Base-by-base conservation (phyloP, 2,888 invertebrate genomes). In the Drosophila infuscata region DNA sequence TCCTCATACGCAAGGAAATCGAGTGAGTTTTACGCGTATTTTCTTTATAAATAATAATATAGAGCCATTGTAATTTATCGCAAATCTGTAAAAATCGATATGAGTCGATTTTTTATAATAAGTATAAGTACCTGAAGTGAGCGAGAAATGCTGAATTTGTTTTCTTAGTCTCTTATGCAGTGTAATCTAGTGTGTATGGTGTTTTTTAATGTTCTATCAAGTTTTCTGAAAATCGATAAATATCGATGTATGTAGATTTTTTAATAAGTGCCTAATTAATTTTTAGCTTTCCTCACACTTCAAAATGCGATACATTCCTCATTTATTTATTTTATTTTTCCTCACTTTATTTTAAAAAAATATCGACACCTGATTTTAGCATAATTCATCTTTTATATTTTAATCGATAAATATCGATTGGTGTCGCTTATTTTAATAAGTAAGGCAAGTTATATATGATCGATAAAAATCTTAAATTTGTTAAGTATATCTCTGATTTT, bases 1-100 rank as follows among this genome's bases (percentile, higher is more conserved):
- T 61, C 2, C 56, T 86, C 3, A 88, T 92, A 51, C 80, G 90
- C 63, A 90, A 92, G 15, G 92, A 93, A 76, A 84, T 92, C n/a
- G 88, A 90, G 92, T 93, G 80, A 91, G 91, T 82, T 30, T 29
- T 56, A 8, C 8, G 8, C 7, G 3, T 11, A n/a, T 30, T 30
- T 8, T 33, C 8, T 52, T 15, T n/a, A 6, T 33, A 20, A 35
- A 20, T 20, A 20, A 36, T 33, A 17, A 29, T 29, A 29, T 9
- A n/a, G 5, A 17, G n/a, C 4, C 8, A 8, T 8, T 46, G 8
- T 25, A 46, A 46, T 1, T 46, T 4, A 15, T 46, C 15, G 25
- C 2, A 46, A 25, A 25, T 46, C 46, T 20, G 25, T 46, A 46
- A 15, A 25, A 25, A 15, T 46, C 46, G 25, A 12, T 7, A 12